Evolutionary conservation across 2,113 vertebrate species (phyloP).

Genomic region (Oophaga pumilio): DNA sequence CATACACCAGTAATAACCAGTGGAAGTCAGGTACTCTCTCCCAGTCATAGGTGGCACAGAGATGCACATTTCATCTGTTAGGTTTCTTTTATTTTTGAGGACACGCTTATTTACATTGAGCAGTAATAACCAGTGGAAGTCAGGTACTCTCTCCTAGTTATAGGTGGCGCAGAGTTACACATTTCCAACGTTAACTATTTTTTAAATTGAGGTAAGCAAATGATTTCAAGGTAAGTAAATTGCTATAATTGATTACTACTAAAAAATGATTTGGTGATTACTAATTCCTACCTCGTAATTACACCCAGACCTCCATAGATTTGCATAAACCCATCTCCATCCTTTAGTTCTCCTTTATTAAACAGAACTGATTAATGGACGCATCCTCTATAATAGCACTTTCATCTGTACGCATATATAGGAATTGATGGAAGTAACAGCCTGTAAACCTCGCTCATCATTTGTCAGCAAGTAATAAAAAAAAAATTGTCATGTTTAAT

Average conservation of each 20-base stretch:
- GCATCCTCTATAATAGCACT: neutral
- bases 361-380: neutral
- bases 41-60: no score
- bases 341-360: neutral
- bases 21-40: no score
- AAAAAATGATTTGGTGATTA: neutral
- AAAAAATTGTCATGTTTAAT: conserved; percentile 4
- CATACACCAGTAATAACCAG: neutral
- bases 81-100: no score
- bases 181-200: neutral
- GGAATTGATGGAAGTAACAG: neutral
- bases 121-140: neutral
- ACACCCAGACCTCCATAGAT: neutral
- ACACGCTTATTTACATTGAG: neutral
- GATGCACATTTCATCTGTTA: no score
- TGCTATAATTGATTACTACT: neutral
- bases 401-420: neutral
- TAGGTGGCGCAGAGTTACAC: neutral
- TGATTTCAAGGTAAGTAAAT: neutral
- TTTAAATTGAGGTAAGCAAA: neutral
- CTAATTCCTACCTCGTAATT: neutral
- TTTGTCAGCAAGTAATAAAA: conserved; percentile 18
- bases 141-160: neutral
- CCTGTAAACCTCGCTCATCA: neutral
- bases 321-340: neutral